Evolutionary conservation across 2,797 vertebrate species (phyloP), one percentile per base, ranked within the genome.

Genomic region (Pagetopsis macropterus): DNA sequence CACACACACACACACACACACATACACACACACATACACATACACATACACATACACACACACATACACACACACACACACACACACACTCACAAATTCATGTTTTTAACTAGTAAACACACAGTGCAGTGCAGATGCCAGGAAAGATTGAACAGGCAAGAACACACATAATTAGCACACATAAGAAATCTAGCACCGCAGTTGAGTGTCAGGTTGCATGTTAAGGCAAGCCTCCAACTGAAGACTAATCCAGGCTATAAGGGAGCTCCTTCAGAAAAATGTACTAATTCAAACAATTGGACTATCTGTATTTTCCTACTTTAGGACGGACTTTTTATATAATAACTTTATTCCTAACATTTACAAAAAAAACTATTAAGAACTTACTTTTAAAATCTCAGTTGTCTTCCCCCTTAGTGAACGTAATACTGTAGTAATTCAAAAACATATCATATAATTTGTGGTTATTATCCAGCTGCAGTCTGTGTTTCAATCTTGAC

Each of bases 81-180:
- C 55, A 27, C 23, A 27, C 23, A 27, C 23, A 27, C 23, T 4
- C 23, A 66, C 67, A 72, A 14, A 27, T 13, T 2, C 44, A 31
- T 12, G 40, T 78, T 23, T 51, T 68, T 81, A 70, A 31, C 72
- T 62, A 70, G 52, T 70, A 64, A 73, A 75, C 52, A 66, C 45
- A 60, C 37, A 54, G 62, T 59, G 12, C 61, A 71, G 17, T 71
- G 37, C 61, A 14, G 17, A 54, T 61, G 57, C 63, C 55, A 75
- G 50, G 7, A 52, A 64, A 58, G 19, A 61, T 8, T 60, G 52
- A 54, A 63, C 62, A 66, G 45, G 9, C 70, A 62, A 2, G 0
- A 44, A 72, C 7, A 19, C 23, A 70, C 41, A 81, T 52, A 59
- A 75, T 85, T 55, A 66, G 63, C 40, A 52, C 46, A 65, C 78